Evolutionary conservation across 2,888 invertebrate species (phyloP).

Genomic region (Synergus laeviventris): DNA sequence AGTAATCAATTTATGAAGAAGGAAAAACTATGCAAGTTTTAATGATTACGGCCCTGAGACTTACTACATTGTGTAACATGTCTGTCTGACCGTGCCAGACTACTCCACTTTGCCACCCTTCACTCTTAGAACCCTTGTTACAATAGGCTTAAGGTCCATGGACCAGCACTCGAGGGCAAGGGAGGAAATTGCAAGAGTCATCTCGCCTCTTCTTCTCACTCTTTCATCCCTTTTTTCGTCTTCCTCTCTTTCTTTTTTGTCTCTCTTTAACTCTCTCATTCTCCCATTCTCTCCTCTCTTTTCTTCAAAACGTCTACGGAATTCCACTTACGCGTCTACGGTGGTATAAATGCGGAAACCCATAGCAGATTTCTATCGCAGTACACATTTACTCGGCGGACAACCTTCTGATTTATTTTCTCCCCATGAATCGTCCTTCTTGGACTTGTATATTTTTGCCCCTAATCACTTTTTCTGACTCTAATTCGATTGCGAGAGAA

Average conservation of each 20-base stretch:
- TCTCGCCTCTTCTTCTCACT: constrained; percentile 17
- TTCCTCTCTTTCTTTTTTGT: constrained; percentile 1
- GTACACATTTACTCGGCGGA: constrained; percentile 49
- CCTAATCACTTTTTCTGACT: constrained; percentile 28
- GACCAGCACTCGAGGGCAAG: constrained; percentile 34
- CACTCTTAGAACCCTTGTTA: constrained; percentile 40
- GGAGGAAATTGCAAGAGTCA: constrained; percentile 32
- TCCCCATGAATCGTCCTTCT: constrained; percentile 26
- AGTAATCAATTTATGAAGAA: no score
- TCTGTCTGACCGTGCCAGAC: constrained; percentile 56
- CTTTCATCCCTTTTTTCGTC: background rate
- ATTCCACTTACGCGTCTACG: constrained; percentile 37
- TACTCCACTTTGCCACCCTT: constrained; percentile 54
- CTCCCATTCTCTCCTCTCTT: background rate
- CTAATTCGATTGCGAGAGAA: constrained; percentile 18
- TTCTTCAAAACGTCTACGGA: constrained; percentile 28
- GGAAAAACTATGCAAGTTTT: constrained; percentile 1
- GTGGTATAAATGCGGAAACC: constrained; percentile 37
- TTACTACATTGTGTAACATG: constrained; percentile 36
- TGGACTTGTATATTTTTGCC: constrained; percentile 12
- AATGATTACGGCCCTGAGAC: background rate
- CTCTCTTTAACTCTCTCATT: constrained; percentile 34
- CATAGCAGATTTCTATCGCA: constrained; percentile 51
- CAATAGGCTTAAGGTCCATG: constrained; percentile 37
- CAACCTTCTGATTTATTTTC: constrained; percentile 49